Evolutionary conservation across 2,113 vertebrate genomes (phyloP).

Genomic region (Mus spicilegus): DNA sequence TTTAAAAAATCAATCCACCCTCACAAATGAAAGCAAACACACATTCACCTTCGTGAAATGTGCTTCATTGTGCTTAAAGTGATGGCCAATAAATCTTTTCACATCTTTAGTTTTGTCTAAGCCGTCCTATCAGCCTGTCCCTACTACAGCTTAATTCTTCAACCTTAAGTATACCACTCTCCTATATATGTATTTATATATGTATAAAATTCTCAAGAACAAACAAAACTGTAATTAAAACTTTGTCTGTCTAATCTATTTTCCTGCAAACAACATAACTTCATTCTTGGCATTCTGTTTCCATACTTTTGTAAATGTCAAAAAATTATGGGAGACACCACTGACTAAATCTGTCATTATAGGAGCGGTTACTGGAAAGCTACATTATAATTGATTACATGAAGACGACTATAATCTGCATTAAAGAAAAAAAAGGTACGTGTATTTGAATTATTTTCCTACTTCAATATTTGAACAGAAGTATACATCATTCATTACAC

Average conservation of each 20-base stretch:
- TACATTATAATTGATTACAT: not conserved
- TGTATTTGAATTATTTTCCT: not conserved
- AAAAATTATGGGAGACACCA: not conserved
- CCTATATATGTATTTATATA: not conserved
- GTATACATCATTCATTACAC: not conserved
- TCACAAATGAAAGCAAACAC: no score
- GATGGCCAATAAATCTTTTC: not conserved
- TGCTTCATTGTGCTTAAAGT: not conserved
- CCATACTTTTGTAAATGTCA: not conserved
- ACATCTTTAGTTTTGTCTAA: not conserved
- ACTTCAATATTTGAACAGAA: not conserved
- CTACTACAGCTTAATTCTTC: not conserved
- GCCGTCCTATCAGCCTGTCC: not conserved
- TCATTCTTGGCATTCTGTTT: not conserved
- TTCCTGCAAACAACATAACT: not conserved
- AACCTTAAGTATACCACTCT: not conserved
- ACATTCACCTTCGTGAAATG: not conserved
- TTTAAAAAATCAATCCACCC: no score
- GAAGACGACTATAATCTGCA: not conserved
- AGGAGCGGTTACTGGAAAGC: not conserved
- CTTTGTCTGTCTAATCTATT: not conserved
- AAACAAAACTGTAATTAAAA: not conserved
- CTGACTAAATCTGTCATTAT: not conserved
- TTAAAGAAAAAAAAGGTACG: not conserved
- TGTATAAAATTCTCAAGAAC: not conserved